Base-by-base conservation (phyloP, 2,797 vertebrate genomes). In the Pitangus sulphuratus region DNA sequence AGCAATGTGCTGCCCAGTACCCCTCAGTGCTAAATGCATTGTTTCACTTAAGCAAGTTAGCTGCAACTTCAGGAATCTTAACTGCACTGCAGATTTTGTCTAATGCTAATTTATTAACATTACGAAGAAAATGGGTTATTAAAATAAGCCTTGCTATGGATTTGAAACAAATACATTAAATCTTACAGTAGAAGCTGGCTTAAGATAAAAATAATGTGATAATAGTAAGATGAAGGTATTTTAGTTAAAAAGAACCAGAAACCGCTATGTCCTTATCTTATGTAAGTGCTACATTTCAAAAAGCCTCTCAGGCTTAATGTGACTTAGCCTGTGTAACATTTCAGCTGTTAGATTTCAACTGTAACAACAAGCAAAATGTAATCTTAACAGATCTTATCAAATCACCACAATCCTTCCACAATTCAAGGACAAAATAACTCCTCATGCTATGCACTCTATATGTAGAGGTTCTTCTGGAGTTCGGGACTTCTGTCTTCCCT, bases 241-340 rank as follows among this genome's bases (percentile, higher is more conserved):
- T 94, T 68, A 74, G 78, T 96, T 93, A 84, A 93, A 97, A 96
- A 94, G 85, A 83, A 91, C 57, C 70, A 95, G 94, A 97, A 92
- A 87, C 53, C 56, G 72, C 45, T 17, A 50, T 69, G 31, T 90
- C 77, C 83, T 96, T 97, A 86, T 96, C 92, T 96, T 84, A 77
- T 75, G 61, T 81, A 97, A 94, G 94, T 92, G 84, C 40, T 89
- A 89, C 69, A 91, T 86, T 77, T 88, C 89, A 95, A 89, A 97
- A 97, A 97, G 97, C 92, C 78, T 96, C 86, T 70, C 81, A 96
- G 89, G 89, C 75, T 97, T 94, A 97, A 50, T 80, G 54, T 94
- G 89, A 93, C 70, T 93, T 96, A 91, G 89, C 86, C 64, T 81
- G 65, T 53, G 45, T 82, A 93, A 86, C 64, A 86, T 84, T 97